Percentiles rank a stretch among this genome's conserved stretches.
These are phyloP conservation scores for Lypha dubia DNA, from an alignment of 2,888 invertebrate genomes.

Conservation along the genomic window DNA sequence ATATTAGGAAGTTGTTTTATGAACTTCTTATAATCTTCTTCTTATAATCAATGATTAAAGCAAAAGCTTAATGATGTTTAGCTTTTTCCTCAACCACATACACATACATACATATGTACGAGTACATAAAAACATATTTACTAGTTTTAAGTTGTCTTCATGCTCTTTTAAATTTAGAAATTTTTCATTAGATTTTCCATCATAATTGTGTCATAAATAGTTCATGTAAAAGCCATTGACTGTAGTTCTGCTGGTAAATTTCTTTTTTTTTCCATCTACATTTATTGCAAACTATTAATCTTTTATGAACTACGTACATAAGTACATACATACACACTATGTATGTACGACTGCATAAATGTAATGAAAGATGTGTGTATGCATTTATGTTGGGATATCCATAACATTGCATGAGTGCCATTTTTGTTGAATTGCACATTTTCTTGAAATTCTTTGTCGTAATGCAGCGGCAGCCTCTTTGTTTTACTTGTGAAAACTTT, in stretches of 20 bases:
- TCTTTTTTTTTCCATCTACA: background rate
- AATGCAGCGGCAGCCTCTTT: constrained; percentile 34
- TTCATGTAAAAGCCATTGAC: constrained; percentile 45
- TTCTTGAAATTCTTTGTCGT: constrained; percentile 15
- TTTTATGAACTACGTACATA: constrained; percentile 27
- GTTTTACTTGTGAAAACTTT: constrained; percentile 30
- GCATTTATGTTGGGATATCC: constrained; percentile 33
- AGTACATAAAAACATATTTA: too few relatives aligned
- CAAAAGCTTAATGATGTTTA: too few relatives aligned
- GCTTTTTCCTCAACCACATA: too few relatives aligned
- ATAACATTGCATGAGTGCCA: constrained; percentile 30
- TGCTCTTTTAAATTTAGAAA: background rate
- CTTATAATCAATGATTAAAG: too few relatives aligned
- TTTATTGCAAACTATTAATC: constrained; percentile 46
- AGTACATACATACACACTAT: too few relatives aligned
- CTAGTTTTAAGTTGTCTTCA: background rate
- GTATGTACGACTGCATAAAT: too few relatives aligned
- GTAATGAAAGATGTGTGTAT: too few relatives aligned
- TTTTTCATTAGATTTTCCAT: constrained; percentile 1
- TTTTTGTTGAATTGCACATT: constrained; percentile 30
- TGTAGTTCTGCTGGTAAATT: constrained; percentile 11
- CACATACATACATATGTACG: too few relatives aligned
- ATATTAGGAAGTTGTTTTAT: too few relatives aligned
- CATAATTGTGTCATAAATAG: constrained; percentile 42
- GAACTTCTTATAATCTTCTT: too few relatives aligned